Base-by-base conservation (phyloP, 2,113 vertebrate species). In the Paedocypris sp. region DNA sequence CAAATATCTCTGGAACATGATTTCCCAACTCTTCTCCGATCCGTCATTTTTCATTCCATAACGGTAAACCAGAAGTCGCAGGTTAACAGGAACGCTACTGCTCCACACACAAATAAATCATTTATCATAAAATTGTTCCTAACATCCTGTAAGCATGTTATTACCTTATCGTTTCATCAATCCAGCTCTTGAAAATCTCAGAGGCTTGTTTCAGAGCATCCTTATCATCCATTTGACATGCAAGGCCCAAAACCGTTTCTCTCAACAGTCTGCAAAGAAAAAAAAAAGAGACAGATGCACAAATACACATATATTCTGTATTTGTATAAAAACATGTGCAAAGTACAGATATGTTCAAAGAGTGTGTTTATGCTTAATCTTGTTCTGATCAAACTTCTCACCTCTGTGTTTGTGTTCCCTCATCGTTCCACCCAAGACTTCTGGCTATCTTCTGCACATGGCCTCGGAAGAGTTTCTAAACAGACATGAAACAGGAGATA, bases 21-120 rank as follows among this genome's bases (percentile, higher is more conserved):
- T 52, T 38, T 88, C 75, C 95, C 95, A 99, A 0, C 83, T 81
- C 2, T 5, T 0, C 18, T 82, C 76, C 1, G 80, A 69, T n/a
- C 82, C 83, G 0, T 86, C 80, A n/a, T 73, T 83, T 80, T 90
- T 86, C 92, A 98, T 99, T 6, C 95, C 95, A 3, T 93, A 98
- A 3, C 77, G 89, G 60, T 99, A 99, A 0, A 92, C 93, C 41
- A 90, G 75, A 13, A 95, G 85, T 35, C 94, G 82, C 60, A 99
- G 85, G 74, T 99, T 98, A 53, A 89, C 83, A 5, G 83, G 36
- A 41, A 90, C 73, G 1, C 82, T 90, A 62, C 75, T 83, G 79
- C 48, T 75, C 43, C 63, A 57, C 43, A 46, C 6, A 71, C 4
- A 60, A 2, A 43, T 35, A 60, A 1, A 38, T 9, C 15, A 13